Evolutionary conservation across 2,113 vertebrate species (phyloP).

Genomic region (Anguilla rostrata): DNA sequence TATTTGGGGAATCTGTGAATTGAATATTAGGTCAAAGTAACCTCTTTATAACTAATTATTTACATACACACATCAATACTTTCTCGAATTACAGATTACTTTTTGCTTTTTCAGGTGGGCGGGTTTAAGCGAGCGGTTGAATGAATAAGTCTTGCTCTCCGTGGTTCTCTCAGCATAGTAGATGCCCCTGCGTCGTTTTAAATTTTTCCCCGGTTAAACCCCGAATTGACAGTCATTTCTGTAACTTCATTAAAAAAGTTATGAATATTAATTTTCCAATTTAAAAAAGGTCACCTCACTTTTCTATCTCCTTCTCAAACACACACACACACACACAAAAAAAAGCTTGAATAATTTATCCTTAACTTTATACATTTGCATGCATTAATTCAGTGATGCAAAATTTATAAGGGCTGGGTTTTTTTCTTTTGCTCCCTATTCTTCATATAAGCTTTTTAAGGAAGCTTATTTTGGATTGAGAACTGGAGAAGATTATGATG

Average conservation of each 20-base stretch:
- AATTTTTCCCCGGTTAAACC: constrained; percentile 45
- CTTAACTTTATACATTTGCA: constrained; percentile 76
- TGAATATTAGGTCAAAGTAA: constrained; percentile 21
- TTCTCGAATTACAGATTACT: neutral
- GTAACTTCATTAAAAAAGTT: constrained; percentile 77
- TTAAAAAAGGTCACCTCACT: constrained; percentile 50
- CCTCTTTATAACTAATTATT: neutral
- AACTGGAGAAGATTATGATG: constrained; percentile 3
- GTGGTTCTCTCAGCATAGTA: neutral
- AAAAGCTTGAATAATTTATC: constrained; percentile 76
- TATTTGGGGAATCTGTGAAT: constrained; percentile 43
- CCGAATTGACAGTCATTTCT: constrained; percentile 42
- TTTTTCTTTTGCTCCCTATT: constrained; percentile 43
- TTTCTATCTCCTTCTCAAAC: no score
- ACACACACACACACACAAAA: no score
- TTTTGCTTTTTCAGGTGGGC: neutral
- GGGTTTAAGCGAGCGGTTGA: neutral
- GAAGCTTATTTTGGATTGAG: neutral
- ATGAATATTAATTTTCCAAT: constrained; percentile 84
- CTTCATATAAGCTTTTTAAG: constrained; percentile 37
- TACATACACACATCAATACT: neutral
- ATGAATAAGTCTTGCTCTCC: neutral
- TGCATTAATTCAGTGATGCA: constrained; percentile 75
- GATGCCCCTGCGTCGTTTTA: constrained; percentile 39
- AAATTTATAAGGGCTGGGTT: constrained; percentile 68